phyloP scores from a whole-genome alignment of 1,140 invertebrate species.

The Euwallacea similis region DNA sequence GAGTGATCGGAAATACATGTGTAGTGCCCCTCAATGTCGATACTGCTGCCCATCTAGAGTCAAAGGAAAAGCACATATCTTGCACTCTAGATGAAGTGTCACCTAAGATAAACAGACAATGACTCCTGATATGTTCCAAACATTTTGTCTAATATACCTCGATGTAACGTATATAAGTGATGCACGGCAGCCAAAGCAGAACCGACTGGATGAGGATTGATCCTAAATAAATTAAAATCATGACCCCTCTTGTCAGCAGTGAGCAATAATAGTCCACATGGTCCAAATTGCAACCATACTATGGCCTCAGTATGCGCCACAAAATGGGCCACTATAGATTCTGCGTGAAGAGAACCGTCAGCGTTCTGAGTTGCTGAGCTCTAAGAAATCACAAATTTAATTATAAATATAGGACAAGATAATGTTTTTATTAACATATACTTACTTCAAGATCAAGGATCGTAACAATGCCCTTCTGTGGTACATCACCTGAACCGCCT shows the following conservation, averaged over 20 bases:
- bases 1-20: slow-evolving; percentile 95
- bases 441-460: slow-evolving; percentile 81
- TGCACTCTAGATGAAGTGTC: slow-evolving; percentile 83
- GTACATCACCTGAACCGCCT: slow-evolving; percentile 56
- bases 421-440: slow-evolving; percentile 7
- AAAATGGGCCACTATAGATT: slow-evolving; percentile 90
- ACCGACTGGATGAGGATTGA: slow-evolving; percentile 90
- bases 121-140: too few relatives aligned
- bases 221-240: slow-evolving; percentile 93
- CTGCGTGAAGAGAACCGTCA: slow-evolving; percentile 55
- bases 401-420: background rate
- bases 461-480: slow-evolving; percentile 83
- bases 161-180: slow-evolving; percentile 93
- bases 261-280: slow-evolving; percentile 86
- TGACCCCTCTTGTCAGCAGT: slow-evolving; percentile 94
- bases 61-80: slow-evolving; percentile 86
- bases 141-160: slow-evolving; percentile 54
- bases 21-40: slow-evolving; percentile 94
- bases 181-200: slow-evolving; percentile 88
- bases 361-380: slow-evolving; percentile 32
- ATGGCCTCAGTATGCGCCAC: slow-evolving; percentile 90
- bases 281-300: slow-evolving; percentile 89
- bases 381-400: slow-evolving; percentile 22
- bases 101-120: slow-evolving; percentile 45
- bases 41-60: slow-evolving; percentile 94